phyloP scores from a whole-genome alignment of 30 jellyfish, hydroid and myxozoan genomes.

The Hydractinia symbiolongicarpus region DNA sequence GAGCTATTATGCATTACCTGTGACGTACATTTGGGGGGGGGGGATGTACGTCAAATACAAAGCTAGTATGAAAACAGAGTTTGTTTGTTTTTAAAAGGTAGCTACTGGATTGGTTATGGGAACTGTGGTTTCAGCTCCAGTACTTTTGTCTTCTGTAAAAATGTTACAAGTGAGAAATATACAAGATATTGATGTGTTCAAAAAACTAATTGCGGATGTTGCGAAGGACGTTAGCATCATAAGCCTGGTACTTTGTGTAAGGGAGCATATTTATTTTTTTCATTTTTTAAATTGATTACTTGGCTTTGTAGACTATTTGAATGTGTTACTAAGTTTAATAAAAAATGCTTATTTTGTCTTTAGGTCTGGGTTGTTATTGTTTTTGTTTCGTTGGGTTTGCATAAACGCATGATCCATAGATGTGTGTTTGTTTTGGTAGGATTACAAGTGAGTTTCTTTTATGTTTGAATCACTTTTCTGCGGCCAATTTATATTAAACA shows the following conservation, averaged over 20 bases:
- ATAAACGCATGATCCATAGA: constrained; percentile 46
- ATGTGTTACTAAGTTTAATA: neutral
- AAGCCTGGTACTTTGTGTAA: constrained; percentile 70
- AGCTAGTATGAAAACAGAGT: neutral
- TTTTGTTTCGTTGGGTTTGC: constrained; percentile 26
- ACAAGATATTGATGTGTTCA: constrained; percentile 23
- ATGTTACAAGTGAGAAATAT: constrained; percentile 54
- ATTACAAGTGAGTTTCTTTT: constrained; percentile 43
- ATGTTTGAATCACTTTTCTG: neutral
- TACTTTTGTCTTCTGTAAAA: constrained; percentile 66
- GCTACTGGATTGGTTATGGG: constrained; percentile 88
- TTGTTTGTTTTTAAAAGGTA: constrained; percentile 31
- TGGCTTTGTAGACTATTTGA: neutral
- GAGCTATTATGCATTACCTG: too few species aligned
- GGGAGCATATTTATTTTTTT: constrained; percentile 4
- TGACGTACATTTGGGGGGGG: too few species aligned
- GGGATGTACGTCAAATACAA: neutral
- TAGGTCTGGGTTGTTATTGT: constrained; percentile 74
- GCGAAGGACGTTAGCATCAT: constrained; percentile 54
- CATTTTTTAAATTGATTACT: neutral
- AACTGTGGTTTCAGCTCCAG: constrained; percentile 78
- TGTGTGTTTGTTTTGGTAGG: constrained; percentile 43
- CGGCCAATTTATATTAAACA: too few species aligned
- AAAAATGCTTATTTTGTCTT: neutral
- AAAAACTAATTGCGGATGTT: constrained; percentile 35